Evolutionary conservation across 2,888 invertebrate species (phyloP), one percentile per base, ranked within the genome.

Genomic region (Atrina japonica): DNA sequence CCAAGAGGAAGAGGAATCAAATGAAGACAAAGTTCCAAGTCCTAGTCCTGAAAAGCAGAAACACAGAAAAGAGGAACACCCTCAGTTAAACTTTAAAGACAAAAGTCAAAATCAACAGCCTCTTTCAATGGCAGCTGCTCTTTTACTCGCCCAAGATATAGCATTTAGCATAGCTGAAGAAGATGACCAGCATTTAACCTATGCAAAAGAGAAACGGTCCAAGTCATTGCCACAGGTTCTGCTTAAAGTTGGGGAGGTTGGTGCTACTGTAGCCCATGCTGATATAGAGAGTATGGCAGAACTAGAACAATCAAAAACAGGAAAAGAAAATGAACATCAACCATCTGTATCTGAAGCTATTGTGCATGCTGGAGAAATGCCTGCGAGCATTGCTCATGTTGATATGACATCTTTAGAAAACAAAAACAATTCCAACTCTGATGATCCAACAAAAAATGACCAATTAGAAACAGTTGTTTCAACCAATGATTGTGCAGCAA

Each of bases 281-380:
- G 61, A 29, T 5, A 29, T 47, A 14, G 49, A 27, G 27, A 35
- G 11, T 35, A 35, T 11, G 6, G 35, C 35, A 7, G 35, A n/a
- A n/a, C n/a, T n/a, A n/a, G n/a, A n/a, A n/a, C n/a, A n/a, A n/a
- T n/a, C n/a, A n/a, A n/a, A n/a, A n/a, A n/a, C 59, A 41, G 14
- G 25, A 41, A 25, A 41, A 25, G 41, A 23, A 0, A 52, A 23
- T 21, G 18, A 47, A 18, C 47, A 47, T 5, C 6, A 5, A 18
- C 47, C 5, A 9, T 23, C 52, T 52, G 52, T 52, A 16, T 18
- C 25, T 25, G 59, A 59, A 2, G 40, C 45, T 7, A 59, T 45
- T 0, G 1, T 43, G 18, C 9, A 53, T 41, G 41, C 43, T 27
- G 53, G 53, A 0, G 52, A 41, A 64, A 41, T 40, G 9, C 11